Percentiles rank a stretch among this genome's conserved stretches.
Conservation (phyloP, 2,888 invertebrate species). For the Micoletzkya japonica region DNA sequence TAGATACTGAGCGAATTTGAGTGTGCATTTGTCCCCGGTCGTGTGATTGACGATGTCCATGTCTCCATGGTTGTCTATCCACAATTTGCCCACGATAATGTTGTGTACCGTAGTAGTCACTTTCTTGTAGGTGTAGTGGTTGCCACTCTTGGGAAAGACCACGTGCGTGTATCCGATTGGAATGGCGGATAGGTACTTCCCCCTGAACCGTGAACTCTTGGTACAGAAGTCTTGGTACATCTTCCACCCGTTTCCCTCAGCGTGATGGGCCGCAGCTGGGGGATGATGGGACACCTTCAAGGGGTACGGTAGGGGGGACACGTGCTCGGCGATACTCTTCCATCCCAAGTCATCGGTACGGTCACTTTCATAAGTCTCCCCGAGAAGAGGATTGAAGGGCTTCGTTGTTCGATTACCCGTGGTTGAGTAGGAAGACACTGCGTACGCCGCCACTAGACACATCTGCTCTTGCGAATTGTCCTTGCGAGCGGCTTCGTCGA, state of each 20-base stretch:
- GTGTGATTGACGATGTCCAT: constrained; percentile 80
- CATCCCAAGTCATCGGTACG: constrained; percentile 91
- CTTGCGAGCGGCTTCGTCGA: not conserved
- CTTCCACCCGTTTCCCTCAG: constrained; percentile 85
- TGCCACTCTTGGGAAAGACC: constrained; percentile 67
- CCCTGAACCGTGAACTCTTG: constrained; percentile 94
- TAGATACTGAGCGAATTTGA: constrained; percentile 97
- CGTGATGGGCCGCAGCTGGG: constrained; percentile 92
- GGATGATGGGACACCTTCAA: constrained; percentile 91
- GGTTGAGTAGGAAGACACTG: constrained; percentile 46
- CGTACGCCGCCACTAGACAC: constrained; percentile 59
- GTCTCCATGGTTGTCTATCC: constrained; percentile 99
- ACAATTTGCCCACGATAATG: constrained; percentile 97
- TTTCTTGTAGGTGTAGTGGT: constrained; percentile 96
- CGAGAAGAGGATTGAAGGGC: constrained; percentile 62
- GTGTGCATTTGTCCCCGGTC: constrained; percentile 82
- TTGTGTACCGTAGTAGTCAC: constrained; percentile 98
- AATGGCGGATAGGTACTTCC: constrained; percentile 86
- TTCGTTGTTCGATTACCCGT: constrained; percentile 56
- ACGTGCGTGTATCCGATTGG: constrained; percentile 74
- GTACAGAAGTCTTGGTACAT: constrained; percentile 91
- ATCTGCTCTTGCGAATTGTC: constrained; percentile 46
- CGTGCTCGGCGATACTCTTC: constrained; percentile 92
- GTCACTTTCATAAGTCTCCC: constrained; percentile 83
- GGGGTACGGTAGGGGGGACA: too few species aligned